A percentile compares a stretch with the other conserved stretches of the same genome.
Evolutionary conservation across 2,113 vertebrate species (phyloP).

Genomic region (Erythrolamprus reginae): DNA sequence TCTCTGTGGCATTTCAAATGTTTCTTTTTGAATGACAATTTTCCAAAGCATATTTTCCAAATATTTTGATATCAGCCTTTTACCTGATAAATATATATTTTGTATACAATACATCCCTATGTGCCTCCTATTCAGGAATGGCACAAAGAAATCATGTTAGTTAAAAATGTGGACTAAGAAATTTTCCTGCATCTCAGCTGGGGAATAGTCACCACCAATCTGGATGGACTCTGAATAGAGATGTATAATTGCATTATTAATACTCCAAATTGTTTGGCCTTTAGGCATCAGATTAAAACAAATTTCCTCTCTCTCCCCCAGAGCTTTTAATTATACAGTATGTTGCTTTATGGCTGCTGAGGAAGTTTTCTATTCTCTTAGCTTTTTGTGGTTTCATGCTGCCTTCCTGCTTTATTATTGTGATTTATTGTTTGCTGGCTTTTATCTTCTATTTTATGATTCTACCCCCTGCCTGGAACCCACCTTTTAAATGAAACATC

Average conservation of each 20-base stretch:
- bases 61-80: not conserved
- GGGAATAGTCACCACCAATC: not conserved
- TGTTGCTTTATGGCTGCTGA: not conserved
- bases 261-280: not conserved
- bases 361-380: not conserved
- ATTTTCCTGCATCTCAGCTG: not conserved
- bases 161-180: not conserved
- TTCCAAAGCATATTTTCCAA: not conserved
- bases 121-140: not conserved
- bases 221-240: not conserved
- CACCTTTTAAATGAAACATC: not conserved
- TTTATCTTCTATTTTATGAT: not conserved
- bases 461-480: not conserved
- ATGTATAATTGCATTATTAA: not conserved
- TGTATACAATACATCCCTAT: not conserved
- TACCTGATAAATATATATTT: not conserved
- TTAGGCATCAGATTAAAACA: not conserved
- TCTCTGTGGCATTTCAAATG: too few relatives aligned
- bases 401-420: not conserved
- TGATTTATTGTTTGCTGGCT: not conserved
- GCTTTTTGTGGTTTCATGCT: not conserved
- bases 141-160: not conserved
- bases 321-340: not conserved
- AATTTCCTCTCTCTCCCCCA: not conserved
- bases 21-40: not conserved